Conservation (phyloP, 2,113 vertebrate species). For the Urocynchramus pylzowi region DNA sequence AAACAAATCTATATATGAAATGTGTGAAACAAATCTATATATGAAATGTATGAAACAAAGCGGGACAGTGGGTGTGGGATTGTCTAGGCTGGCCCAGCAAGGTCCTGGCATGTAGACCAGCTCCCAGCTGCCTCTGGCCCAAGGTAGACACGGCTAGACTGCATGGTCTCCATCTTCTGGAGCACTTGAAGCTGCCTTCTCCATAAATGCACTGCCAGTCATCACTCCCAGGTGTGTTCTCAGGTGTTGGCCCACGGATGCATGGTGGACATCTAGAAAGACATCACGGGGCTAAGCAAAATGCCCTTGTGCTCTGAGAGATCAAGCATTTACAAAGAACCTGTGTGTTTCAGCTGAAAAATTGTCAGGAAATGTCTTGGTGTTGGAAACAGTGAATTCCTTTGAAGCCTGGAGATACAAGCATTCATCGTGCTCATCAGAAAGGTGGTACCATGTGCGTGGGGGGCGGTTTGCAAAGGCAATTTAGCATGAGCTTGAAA, state of each 20-base stretch:
- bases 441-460: rapidly evolving
- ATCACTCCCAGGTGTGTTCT: background rate
- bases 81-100: background rate
- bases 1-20: background rate
- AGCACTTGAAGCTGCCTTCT: background rate
- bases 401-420: background rate
- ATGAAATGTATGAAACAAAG: background rate
- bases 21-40: background rate
- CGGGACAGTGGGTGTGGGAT: background rate
- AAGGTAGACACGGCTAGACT: no score
- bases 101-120: background rate
- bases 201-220: background rate
- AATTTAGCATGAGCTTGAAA: background rate
- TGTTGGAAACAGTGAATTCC: background rate
- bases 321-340: background rate
- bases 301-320: background rate
- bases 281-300: background rate
- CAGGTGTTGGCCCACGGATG: background rate
- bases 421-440: background rate
- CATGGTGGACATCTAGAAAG: background rate
- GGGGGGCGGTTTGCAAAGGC: background rate
- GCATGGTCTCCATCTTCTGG: background rate
- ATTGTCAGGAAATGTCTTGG: background rate
- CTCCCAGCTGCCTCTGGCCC: background rate
- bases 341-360: background rate